Evolutionary conservation across 2,888 invertebrate species (phyloP).

Genomic region (Limnephilus auricula): DNA sequence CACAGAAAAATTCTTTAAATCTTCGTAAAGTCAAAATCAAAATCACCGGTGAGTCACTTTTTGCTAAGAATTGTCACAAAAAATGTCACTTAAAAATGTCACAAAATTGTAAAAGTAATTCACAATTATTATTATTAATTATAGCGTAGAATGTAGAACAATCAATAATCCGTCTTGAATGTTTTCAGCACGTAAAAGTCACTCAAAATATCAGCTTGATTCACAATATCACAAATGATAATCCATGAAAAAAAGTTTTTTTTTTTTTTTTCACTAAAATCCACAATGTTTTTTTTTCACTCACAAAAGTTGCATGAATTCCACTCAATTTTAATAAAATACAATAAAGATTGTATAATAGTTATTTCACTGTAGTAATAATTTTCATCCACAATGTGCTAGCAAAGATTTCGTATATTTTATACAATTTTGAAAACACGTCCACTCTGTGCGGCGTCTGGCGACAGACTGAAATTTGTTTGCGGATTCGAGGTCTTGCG

Average conservation of each 20-base stretch:
- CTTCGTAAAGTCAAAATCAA: background rate
- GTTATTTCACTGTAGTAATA: background rate
- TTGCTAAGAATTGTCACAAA: background rate
- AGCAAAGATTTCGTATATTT: background rate
- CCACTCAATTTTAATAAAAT: background rate
- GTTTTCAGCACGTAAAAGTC: slow-evolving; percentile 2
- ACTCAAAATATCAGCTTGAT: background rate
- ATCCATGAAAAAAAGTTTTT: slow-evolving; percentile 5
- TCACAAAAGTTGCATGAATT: background rate
- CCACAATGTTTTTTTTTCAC: background rate
- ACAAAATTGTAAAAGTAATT: slow-evolving; percentile 9
- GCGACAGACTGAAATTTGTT: slow-evolving; percentile 46
- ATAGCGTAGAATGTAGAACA: background rate
- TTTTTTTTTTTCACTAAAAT: background rate
- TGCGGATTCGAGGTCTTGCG: slow-evolving; percentile 40
- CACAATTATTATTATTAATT: background rate
- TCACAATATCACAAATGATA: slow-evolving; percentile 8
- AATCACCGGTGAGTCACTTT: background rate
- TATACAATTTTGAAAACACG: background rate
- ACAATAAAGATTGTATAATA: background rate
- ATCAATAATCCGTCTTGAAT: background rate
- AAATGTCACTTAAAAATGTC: slow-evolving; percentile 29
- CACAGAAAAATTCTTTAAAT: background rate
- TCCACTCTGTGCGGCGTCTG: slow-evolving; percentile 29
- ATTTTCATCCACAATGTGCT: background rate